A percentile compares a stretch with the other conserved stretches of the same genome.
Evolutionary conservation across 2,797 vertebrate genomes (phyloP).

Genomic region (Acestrorhynchus altus): DNA sequence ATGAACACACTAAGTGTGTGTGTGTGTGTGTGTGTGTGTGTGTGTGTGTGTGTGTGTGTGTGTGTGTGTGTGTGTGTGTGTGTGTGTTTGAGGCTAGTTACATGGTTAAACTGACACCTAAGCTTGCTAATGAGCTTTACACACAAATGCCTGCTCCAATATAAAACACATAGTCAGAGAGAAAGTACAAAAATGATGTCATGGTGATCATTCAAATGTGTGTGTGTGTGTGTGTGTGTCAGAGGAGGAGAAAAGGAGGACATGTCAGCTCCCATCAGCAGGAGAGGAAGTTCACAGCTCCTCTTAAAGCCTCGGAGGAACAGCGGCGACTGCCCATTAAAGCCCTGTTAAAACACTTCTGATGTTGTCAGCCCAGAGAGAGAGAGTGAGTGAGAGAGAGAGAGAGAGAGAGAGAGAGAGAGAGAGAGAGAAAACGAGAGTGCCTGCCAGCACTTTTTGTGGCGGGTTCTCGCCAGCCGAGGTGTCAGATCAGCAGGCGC

Average conservation of each 20-base stretch:
- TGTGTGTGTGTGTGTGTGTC: conserved; percentile 21
- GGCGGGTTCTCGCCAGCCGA: conserved; percentile 12
- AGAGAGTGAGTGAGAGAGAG: conserved; percentile 18
- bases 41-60: conserved; percentile 29
- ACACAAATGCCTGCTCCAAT: conserved; percentile 22
- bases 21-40: background rate
- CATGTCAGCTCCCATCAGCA: conserved; percentile 72
- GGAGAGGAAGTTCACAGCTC: conserved; percentile 63
- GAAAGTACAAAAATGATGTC: conserved; percentile 16
- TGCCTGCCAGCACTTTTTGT: conserved; percentile 42
- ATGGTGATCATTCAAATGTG: conserved; percentile 11
- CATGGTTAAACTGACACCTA: conserved; percentile 30
- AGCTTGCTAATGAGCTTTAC: conserved; percentile 48
- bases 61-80: conserved; percentile 33
- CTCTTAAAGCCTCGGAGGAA: conserved; percentile 67
- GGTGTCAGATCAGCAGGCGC: conserved; percentile 56
- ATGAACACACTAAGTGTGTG: conserved; percentile 53
- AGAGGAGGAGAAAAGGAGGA: conserved; percentile 64
- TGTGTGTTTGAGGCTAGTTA: conserved; percentile 16
- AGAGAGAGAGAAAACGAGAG: background rate
- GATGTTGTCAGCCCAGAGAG: conserved; percentile 63
- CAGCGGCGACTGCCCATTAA: conserved; percentile 68
- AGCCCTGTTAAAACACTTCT: conserved; percentile 69
- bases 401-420: background rate
- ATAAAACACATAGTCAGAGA: conserved; percentile 7